Percentiles rank a stretch among this genome's conserved stretches.
Conservation (phyloP, 1,140 invertebrate genomes). For the Anastrepha obliqua region DNA sequence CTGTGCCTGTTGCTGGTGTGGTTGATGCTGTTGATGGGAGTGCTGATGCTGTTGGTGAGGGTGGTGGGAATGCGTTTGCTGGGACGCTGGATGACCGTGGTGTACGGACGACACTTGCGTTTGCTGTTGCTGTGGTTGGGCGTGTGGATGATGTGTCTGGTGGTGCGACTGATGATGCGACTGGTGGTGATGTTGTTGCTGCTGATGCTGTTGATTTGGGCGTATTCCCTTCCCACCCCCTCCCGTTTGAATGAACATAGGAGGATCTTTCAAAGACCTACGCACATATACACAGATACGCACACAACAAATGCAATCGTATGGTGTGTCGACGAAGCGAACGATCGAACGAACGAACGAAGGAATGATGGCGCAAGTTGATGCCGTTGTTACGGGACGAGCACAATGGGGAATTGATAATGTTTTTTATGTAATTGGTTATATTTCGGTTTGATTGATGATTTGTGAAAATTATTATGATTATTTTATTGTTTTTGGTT, state of each 20-base stretch:
- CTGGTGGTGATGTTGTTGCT: constrained; percentile 58
- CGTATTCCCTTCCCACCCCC: constrained; percentile 74
- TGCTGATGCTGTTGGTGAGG: constrained; percentile 60
- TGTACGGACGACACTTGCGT: constrained; percentile 24
- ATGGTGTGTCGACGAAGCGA: background rate
- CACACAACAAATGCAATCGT: background rate
- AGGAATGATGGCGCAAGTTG: background rate
- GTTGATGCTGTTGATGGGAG: constrained; percentile 62
- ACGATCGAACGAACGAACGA: background rate
- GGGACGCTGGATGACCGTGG: constrained; percentile 57
- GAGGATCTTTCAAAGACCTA: constrained; percentile 72
- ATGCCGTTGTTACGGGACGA: background rate
- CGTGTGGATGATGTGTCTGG: constrained; percentile 59
- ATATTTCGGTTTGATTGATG: background rate
- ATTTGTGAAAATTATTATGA: background rate
- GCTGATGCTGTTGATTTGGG: constrained; percentile 69
- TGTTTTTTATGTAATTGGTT: background rate
- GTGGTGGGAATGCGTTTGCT: constrained; percentile 59
- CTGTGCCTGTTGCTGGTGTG: constrained; percentile 49
- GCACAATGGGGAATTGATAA: constrained; percentile 21
- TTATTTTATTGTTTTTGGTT: background rate
- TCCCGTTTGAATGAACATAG: constrained; percentile 72
- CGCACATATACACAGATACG: constrained; percentile 20
- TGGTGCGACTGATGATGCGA: constrained; percentile 56
- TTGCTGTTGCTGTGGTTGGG: constrained; percentile 57